Evolutionary conservation across 2,888 invertebrate species (phyloP), one percentile per base, ranked within the genome.

Genomic region (Deilephila porcellus): DNA sequence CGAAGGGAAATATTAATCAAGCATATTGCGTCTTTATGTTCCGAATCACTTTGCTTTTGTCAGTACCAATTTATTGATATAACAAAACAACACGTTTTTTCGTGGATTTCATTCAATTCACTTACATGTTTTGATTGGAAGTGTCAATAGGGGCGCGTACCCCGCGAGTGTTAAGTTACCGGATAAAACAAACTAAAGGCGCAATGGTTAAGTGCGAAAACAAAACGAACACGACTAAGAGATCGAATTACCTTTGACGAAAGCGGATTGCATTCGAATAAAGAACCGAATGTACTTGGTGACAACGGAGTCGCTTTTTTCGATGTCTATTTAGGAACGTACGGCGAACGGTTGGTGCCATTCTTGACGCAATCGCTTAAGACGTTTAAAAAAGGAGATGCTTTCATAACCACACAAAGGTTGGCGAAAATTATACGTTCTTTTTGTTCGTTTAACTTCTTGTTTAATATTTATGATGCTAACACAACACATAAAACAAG

Each of bases 131-230:
- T 91, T 94, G 94, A 93, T 90, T 88, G 86, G 87, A 91, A 91
- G 91, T 92, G 93, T 93, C 93, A 94, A 94, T 94, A 93, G 89
- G 90, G 91, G 91, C 89, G 90, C 90, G 90, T 90, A 88, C 87
- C 82, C 85, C 84, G 84, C 82, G 85, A 83, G 92, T 91, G 85
- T 94, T 86, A 86, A 84, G 88, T 94, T 93, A 93, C 93, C 78
- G 84, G 81, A 85, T 86, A 90, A 92, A 91, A 89, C 88, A 91
- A 90, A 92, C 89, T 91, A 90, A 91, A 93, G 90, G 93, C 91
- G 88, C 91, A 92, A 86, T 87, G 82, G 89, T 88, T 91, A 91
- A 93, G 94, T 93, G 93, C 91, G 90, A 93, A 92, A 90, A 93
- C 90, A 94, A 94, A 93, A 93, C 90, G 88, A 90, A 90, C 88